Evolutionary conservation across 2,113 vertebrate genomes (phyloP), one percentile per base, ranked within the genome.

Genomic region (Cairina moschata): DNA sequence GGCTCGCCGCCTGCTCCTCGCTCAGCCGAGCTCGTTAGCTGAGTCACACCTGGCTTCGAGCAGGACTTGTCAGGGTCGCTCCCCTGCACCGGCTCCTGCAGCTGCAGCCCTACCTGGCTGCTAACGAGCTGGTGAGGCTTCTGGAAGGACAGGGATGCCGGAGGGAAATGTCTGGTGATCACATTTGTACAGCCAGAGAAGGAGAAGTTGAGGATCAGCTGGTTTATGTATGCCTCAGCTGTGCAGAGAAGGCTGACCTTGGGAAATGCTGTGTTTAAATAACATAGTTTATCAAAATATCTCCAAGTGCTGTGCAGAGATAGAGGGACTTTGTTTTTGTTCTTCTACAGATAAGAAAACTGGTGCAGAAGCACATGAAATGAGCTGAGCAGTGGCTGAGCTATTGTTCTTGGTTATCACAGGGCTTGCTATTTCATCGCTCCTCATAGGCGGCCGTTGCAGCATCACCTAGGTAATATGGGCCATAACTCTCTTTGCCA

Each of bases 281-380:
- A 89, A 71, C 16, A 44, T 8, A 1, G 17, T 73, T 91, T 86
- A 83, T 86, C 83, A 88, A 90, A 93, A 72, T 42, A 93, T 95
- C 91, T 91, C 25, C 26, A 3, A 82, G 89, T 48, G 65, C 77
- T 93, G 42, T 68, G 71, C 65, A 21, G 89, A 40, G 52, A 42
- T 58, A 78, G 65, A 79, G 82, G 74, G 72, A 89, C 83, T 90
- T 79, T 91, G 83, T 74, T 81, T 89, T 69, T 58, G 40, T 48
- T 75, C 42, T 86, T 29, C 63, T 84, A 3, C 66, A 58, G 89
- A 91, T 94, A 88, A 94, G 83, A 22, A 40, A 59, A 40, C 10
- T 58, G 86, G 56, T 0, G 8, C 56, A 75, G 92, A 31, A 91
- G 6, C 17, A 5, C 8, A 1, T 6, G 38, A 20, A 28, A 52